Evolutionary conservation across 2,797 vertebrate genomes (phyloP), one percentile per base, ranked within the genome.

Genomic region (Scomberomorus guttatus): DNA sequence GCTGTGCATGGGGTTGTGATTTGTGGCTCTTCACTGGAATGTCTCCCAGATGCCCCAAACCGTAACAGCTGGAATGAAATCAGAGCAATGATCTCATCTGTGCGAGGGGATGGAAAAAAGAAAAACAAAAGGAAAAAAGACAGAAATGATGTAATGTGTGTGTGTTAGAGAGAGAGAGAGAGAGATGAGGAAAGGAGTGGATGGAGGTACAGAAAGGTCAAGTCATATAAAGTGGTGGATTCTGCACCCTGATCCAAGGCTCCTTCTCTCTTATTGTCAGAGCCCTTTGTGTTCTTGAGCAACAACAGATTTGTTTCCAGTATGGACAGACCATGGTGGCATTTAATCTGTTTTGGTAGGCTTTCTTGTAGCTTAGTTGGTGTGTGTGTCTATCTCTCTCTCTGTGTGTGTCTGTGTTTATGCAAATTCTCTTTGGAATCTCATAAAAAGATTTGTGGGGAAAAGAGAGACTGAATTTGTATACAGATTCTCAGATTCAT

Each of bases 21-120:
- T 61, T 69, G 85, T 63, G 56, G 46, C 64, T 75, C 37, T 50
- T 55, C 55, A 14, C 75, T 82, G 88, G 89, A 92, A 92, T 75
- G 62, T 72, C 79, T 85, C 69, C 91, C 85, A 88, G 74, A 89
- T 90, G 79, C 86, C 79, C 48, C 42, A 82, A 80, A 83, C 79
- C 55, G 6, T 63, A 91, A 89, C 92, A 92, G 81, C 90, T 90
- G 89, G 83, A 87, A 63, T 82, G 77, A 88, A 89, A 84, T 85
- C 82, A 77, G 78, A 48, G 29, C 65, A 68, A 50, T 93, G 90
- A 93, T 89, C 88, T 92, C 86, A 93, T 90, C 61, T 62, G 68
- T 70, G 62, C 27, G 60, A 84, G 64, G 39, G 46, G 76, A 84
- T 52, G 72, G 81, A 91, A 85, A 85, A 64, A 27, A 59, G 22